Percentiles rank a stretch among this genome's conserved stretches.
Evolutionary conservation across 1,140 invertebrate species (phyloP).

Genomic region (Drosophila rufa): DNA sequence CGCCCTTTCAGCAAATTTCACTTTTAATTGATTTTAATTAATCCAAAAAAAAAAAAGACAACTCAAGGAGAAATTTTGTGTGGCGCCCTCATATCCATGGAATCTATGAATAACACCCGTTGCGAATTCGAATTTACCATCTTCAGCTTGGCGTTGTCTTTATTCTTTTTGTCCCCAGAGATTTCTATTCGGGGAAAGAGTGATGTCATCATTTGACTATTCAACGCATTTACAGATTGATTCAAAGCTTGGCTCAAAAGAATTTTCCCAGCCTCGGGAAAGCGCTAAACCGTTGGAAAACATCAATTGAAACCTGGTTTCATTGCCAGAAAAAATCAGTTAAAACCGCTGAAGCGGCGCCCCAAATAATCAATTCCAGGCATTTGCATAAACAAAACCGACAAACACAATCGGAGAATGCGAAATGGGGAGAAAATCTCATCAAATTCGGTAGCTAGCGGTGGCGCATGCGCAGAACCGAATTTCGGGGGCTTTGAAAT

Average conservation of each 20-base stretch:
- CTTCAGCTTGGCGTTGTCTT: slow-evolving; percentile 23
- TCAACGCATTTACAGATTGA: slow-evolving; percentile 14
- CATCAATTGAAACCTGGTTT: slow-evolving; percentile 32
- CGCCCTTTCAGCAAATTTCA: slow-evolving; percentile 38
- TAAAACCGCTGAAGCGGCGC: slow-evolving; percentile 46
- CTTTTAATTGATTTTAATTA: slow-evolving; percentile 79
- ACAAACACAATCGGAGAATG: slow-evolving; percentile 35
- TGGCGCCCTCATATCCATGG: slow-evolving; percentile 16
- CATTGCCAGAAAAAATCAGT: slow-evolving; percentile 38
- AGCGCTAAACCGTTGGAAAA: slow-evolving; percentile 24
- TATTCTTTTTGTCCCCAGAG: slow-evolving; percentile 40
- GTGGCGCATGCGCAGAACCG: slow-evolving; percentile 71
- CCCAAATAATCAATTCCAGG: slow-evolving; percentile 44
- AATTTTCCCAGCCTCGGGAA: slow-evolving; percentile 48
- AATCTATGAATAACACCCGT: slow-evolving; percentile 42
- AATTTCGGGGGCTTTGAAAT: slow-evolving; percentile 51
- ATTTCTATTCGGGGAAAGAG: slow-evolving; percentile 42
- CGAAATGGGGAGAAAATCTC: slow-evolving; percentile 31
- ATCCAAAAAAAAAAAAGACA: slow-evolving; percentile 33
- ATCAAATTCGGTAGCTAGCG: slow-evolving; percentile 57
- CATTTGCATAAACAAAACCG: slow-evolving; percentile 47
- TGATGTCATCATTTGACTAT: slow-evolving; percentile 64
- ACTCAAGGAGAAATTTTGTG: slow-evolving; percentile 22
- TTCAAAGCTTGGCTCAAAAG: slow-evolving; percentile 19
- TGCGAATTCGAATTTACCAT: slow-evolving; percentile 41